These are phyloP conservation scores for Xestobium rufovillosum DNA, from an alignment of 2,888 invertebrate species.

Conservation along the genomic window DNA sequence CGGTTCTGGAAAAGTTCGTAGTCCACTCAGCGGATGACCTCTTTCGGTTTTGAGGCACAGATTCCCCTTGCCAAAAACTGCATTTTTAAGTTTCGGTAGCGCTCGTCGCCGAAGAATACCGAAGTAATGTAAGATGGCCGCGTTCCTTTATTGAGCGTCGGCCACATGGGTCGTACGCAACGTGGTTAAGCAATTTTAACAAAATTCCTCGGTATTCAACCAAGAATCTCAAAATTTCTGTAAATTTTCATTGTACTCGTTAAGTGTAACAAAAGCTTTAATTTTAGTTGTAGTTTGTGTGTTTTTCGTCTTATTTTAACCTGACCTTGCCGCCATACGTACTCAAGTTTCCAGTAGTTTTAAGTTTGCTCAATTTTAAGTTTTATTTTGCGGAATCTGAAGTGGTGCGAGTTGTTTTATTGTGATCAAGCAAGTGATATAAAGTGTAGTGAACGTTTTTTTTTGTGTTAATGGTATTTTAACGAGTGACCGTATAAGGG, in stretches of 20 bases:
- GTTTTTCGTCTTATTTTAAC: conserved; percentile 16
- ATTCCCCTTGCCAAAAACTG: too few relatives aligned
- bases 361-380: conserved; percentile 18
- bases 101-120: too few relatives aligned
- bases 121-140: conserved; percentile 43
- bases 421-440: too few relatives aligned
- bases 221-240: conserved; percentile 14
- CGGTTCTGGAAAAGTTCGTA: too few relatives aligned
- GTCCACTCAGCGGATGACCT: too few relatives aligned
- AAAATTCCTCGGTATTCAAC: conserved; percentile 11
- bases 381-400: conserved; percentile 4
- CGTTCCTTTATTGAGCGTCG: conserved; percentile 41
- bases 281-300: not conserved
- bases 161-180: conserved; percentile 46
- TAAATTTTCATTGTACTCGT: too few relatives aligned
- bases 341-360: conserved; percentile 12
- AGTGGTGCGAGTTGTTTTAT: conserved; percentile 1
- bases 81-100: too few relatives aligned
- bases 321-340: conserved; percentile 32
- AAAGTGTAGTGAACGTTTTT: too few relatives aligned
- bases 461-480: not conserved
- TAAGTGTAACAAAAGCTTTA: too few relatives aligned
- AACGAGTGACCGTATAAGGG: conserved; percentile 27
- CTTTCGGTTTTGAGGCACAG: too few relatives aligned
- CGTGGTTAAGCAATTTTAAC: conserved; percentile 32